Evolutionary conservation across 2,113 vertebrate genomes (phyloP).

Genomic region (Gnathonemus echidnorhynchus): DNA sequence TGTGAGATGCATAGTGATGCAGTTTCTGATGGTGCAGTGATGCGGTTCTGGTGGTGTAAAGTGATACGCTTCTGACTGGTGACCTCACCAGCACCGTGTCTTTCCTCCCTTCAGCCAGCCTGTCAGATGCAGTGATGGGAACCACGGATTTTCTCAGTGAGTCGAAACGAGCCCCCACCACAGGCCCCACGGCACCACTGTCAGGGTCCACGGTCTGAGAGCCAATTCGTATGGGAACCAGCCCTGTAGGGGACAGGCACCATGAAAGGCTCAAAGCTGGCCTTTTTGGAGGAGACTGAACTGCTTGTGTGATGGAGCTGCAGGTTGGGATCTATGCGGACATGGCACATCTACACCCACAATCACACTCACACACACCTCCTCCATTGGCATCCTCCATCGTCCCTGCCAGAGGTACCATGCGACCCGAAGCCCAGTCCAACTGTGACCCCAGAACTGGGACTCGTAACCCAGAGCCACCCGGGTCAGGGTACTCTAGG

Average conservation of each 20-base stretch:
- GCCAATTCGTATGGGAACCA: conserved; percentile 71
- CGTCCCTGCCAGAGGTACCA: conserved; percentile 67
- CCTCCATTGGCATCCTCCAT: conserved; percentile 76
- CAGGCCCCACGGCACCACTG: conserved; percentile 62
- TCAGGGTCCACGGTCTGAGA: conserved; percentile 65
- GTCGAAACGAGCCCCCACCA: conserved; percentile 68
- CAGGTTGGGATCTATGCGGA: neutral
- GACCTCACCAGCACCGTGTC: conserved; percentile 61
- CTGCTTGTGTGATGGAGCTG: neutral
- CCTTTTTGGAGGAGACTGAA: neutral
- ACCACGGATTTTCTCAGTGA: conserved; percentile 54
- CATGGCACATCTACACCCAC: neutral
- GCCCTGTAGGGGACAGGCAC: conserved; percentile 51
- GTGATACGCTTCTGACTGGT: neutral
- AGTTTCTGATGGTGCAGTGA: neutral
- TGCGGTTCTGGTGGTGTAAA: neutral
- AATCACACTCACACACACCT: conserved; percentile 50
- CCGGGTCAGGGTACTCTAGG: conserved; percentile 78
- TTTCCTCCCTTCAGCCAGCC: conserved; percentile 48
- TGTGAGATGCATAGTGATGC: neutral
- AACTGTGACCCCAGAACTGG: conserved; percentile 72
- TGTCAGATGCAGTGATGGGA: conserved; percentile 65
- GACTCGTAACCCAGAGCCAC: conserved; percentile 71
- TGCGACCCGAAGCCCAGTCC: conserved; percentile 53
- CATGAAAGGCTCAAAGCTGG: conserved; percentile 3